Evolutionary conservation across 2,113 vertebrate genomes (phyloP), one percentile per base, ranked within the genome.

Genomic region (Syrmaticus mikado): DNA sequence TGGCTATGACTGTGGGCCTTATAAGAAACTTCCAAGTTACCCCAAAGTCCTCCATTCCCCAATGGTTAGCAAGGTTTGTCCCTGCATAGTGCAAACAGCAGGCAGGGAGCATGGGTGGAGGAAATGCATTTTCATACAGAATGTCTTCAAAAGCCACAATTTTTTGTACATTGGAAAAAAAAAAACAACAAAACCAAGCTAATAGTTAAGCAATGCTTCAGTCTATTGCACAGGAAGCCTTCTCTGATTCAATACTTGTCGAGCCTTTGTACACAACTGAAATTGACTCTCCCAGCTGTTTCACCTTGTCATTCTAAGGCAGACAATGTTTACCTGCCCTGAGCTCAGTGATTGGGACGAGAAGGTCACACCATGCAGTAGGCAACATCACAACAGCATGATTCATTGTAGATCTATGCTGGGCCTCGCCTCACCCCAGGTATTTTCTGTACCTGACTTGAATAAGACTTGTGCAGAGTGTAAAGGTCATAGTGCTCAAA

Each of bases 91-190:
- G 1, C 36, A 34, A 18, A 48, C 25, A 58, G 25, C 60, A 25
- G 79, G 25, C 24, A 8, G 6, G 0, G 3, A 68, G 20, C 5
- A 3, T 1, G 25, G 0, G 6, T 2, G 25, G 52, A 13, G 16
- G 25, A 84, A 50, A 45, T 0, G 7, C 15, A 20, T 45, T 79
- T 79, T 71, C 43, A 20, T 2, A 2, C 16, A 30, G 34, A 87
- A n/a, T 7, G 1, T 2, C 50, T 43, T 52, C 48, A 70, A 48
- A 57, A 89, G 22, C 25, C 3, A 46, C 4, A 16, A 34, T 32
- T 67, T 71, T 11, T 13, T n/a, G 10, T 11, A n/a, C n/a, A 50
- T 74, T 5, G 7, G 68, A 21, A 67, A 62, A 17, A 45, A 45
- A 45, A 45, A 32, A 53, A 67, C 1, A 81, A 32, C 32, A 45